Evolutionary conservation across 2,113 vertebrate species (phyloP).

Genomic region (Proterorhinus semilunaris): DNA sequence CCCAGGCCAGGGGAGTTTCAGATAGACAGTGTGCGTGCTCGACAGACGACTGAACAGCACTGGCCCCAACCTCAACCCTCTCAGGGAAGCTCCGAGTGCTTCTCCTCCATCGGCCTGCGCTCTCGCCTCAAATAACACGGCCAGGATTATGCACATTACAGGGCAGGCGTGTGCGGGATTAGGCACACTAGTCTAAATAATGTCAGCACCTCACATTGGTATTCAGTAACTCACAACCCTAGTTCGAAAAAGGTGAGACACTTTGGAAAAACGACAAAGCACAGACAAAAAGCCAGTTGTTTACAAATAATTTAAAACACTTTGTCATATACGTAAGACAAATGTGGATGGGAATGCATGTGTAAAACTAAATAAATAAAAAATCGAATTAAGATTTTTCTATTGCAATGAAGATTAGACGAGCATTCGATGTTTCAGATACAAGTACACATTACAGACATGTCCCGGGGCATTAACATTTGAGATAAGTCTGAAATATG

Average conservation of each 20-base stretch:
- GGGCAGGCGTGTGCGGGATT: constrained; percentile 40
- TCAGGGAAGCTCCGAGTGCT: constrained; percentile 65
- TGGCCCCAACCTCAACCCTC: constrained; percentile 72
- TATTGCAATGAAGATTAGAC: too few relatives aligned
- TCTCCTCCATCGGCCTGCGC: constrained; percentile 49
- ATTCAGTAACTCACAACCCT: not conserved
- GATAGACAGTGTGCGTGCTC: constrained; percentile 67
- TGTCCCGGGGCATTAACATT: too few relatives aligned
- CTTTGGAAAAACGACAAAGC: not conserved
- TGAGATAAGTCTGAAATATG: too few relatives aligned
- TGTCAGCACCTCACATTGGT: constrained; percentile 1
- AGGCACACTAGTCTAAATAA: constrained; percentile 31
- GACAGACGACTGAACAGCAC: constrained; percentile 66
- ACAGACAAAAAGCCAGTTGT: not conserved
- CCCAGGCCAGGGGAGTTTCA: constrained; percentile 56
- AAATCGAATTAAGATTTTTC: too few relatives aligned
- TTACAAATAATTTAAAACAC: too few relatives aligned
- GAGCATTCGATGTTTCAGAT: too few relatives aligned
- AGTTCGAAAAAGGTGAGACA: not conserved
- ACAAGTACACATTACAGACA: too few relatives aligned
- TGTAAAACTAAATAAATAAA: too few relatives aligned
- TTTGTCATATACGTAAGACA: too few relatives aligned
- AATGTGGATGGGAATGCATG: too few relatives aligned
- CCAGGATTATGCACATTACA: constrained; percentile 47
- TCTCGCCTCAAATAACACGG: constrained; percentile 44